Evolutionary conservation across 2,113 vertebrate genomes (phyloP).

Genomic region (Bostrychus sinensis): DNA sequence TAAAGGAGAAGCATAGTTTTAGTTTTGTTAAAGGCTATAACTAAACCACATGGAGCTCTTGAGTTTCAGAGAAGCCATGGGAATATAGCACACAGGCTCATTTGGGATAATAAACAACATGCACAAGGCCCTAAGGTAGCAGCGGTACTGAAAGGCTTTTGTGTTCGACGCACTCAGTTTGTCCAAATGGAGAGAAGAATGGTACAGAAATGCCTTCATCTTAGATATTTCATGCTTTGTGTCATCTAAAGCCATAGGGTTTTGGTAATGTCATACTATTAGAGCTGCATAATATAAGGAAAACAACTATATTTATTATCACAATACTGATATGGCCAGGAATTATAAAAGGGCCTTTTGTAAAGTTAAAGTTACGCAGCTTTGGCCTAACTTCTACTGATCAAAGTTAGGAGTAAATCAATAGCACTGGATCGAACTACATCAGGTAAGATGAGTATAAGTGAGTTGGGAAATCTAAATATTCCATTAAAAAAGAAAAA

Average conservation of each 20-base stretch:
- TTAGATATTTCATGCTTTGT: conserved; percentile 50
- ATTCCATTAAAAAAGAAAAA: no score
- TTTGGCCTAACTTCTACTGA: no score
- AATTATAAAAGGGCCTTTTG: no score
- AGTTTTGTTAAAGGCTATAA: conserved; percentile 28
- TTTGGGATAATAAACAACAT: conserved; percentile 47
- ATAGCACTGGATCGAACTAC: no score
- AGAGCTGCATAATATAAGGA: conserved; percentile 40
- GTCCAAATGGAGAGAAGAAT: conserved; percentile 17
- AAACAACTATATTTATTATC: no score
- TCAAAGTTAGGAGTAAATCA: no score
- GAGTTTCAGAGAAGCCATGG: conserved; percentile 41
- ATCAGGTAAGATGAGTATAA: no score
- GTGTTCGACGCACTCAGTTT: conserved; percentile 22
- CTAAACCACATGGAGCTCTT: conserved; percentile 43
- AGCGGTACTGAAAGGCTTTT: conserved; percentile 40
- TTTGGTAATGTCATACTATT: conserved; percentile 53
- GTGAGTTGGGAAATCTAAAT: no score
- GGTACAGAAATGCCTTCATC: conserved; percentile 44
- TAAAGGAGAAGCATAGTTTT: not conserved
- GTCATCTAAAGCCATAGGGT: conserved; percentile 32
- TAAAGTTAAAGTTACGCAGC: no score
- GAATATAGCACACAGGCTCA: conserved; percentile 37
- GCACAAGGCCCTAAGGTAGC: conserved; percentile 52
- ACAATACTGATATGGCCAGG: no score